Base-by-base conservation (phyloP, 1,140 invertebrate genomes). In the Plodia interpunctella region DNA sequence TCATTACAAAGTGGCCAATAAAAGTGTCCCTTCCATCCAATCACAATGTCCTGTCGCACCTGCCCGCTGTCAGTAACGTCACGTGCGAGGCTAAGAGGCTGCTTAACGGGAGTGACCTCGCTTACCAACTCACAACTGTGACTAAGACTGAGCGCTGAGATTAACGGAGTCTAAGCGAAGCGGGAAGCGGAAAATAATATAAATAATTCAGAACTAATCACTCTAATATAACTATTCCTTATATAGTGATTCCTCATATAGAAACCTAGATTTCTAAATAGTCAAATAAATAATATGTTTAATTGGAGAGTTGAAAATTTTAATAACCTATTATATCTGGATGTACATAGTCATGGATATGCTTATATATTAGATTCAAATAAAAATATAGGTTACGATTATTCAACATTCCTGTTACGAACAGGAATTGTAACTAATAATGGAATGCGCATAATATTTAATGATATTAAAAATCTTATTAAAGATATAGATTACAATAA, bases 81-180 rank as follows among this genome's bases (percentile, higher is more conserved):
- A 86, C 85, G 85, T 82, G 79, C 83, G 72, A 66, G 63, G 56
- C 70, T 82, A 80, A 88, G 76, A 80, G 79, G 67, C 80, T 83
- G 86, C 83, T 88, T 88, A 88, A 78, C 78, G 74, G 80, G 84
- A 88, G 83, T 88, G 82, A 82, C 85, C 80, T 79, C 74, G 76
- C 79, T 83, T 79, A 78, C 72, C 68, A 71, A 79, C 74, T 80
- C 80, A 81, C 80, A 84, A 83, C 80, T 84, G 81, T 25, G 52
- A n/a, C 35, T 21, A 5, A 19, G 18, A 3, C 20, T 18, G 2
- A 18, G 15, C 5, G 2, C 38, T 2, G 13, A 44, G 38, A 44
- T 28, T 3, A 5, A 3, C 9, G 9, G 30, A 44, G 38, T 2
- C 2, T 15, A 6, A n/a, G 38, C 38, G 38, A n/a, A 15, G 38